Evolutionary conservation across 2,113 vertebrate species (phyloP), one percentile per base, ranked within the genome.

Genomic region (Lamprologus tigripictilis): DNA sequence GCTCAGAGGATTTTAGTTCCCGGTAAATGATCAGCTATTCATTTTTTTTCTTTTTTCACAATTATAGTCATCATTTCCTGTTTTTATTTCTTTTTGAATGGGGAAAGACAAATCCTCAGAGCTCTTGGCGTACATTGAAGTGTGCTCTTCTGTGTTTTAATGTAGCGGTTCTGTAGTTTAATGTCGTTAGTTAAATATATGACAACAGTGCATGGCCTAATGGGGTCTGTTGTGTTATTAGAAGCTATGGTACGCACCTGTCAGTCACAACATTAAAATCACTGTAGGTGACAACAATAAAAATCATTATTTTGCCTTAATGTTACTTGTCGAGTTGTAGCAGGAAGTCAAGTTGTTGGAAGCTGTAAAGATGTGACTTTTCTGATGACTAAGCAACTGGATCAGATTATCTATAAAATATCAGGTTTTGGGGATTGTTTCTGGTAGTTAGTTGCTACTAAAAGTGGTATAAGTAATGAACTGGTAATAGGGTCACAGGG

Each of bases 1-100:
- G 92, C 90, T 91, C 86, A 89, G 89, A 90, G 86, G 91, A 91
- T 94, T 92, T 84, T 35, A 73, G 10, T 68, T 63, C 14, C 61
- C 82, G 3, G 45, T 73, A 13, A 57, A 45, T 47, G 16, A 35
- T 66, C 9, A 53, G 9, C 33, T 3, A 31, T 28, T 49, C 11
- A 5, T 19, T 31, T 54, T 73, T 80, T 51, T 14, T 7, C 2
- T 63, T 42, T 40, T 47, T 5, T 31, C 26, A 51, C 4, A n/a
- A 10, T 6, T 37, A 12, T 3, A 23, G 28, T 0, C 17, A 37
- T 7, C 21, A 3, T 82, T 68, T 45, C 7, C 5, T 83, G 9
- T 14, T 68, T 68, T 68, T 6, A 3, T 11, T n/a, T 2, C 3
- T 7, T 47, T 71, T 51, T 66, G 14, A 79, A 2, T 51, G 6